phyloP scores from a whole-genome alignment of 2,888 invertebrate species.

The Nineta flava region DNA sequence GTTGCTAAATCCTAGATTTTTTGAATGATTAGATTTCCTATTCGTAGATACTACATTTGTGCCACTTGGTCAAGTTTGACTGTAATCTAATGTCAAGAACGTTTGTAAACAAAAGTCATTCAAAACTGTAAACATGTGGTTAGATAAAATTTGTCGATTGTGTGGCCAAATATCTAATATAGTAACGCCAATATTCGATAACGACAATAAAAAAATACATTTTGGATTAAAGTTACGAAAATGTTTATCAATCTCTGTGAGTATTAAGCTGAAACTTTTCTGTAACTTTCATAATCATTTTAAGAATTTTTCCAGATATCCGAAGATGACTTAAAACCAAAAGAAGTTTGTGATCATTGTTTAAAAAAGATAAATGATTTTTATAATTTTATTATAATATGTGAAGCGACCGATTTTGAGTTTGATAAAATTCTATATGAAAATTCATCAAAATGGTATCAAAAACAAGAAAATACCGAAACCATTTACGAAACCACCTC shows the following conservation, averaged over 20 bases:
- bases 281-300: neutral
- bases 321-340: neutral
- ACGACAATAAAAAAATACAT: neutral
- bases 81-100: no score
- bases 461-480: neutral
- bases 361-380: neutral
- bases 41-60: no score
- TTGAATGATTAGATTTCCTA: no score
- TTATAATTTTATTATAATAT: neutral
- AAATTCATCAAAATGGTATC: neutral
- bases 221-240: neutral
- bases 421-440: neutral
- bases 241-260: neutral
- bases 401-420: neutral
- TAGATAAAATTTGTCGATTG: neutral
- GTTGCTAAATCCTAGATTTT: no score
- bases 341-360: neutral
- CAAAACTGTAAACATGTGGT: neutral
- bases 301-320: neutral
- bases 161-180: neutral
- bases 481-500: no score
- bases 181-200: neutral
- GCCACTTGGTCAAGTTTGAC: no score
- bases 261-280: neutral
- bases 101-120: no score